Evolutionary conservation across 2,888 invertebrate genomes (phyloP), one percentile per base, ranked within the genome.

Genomic region (Calameuta filiformis): DNA sequence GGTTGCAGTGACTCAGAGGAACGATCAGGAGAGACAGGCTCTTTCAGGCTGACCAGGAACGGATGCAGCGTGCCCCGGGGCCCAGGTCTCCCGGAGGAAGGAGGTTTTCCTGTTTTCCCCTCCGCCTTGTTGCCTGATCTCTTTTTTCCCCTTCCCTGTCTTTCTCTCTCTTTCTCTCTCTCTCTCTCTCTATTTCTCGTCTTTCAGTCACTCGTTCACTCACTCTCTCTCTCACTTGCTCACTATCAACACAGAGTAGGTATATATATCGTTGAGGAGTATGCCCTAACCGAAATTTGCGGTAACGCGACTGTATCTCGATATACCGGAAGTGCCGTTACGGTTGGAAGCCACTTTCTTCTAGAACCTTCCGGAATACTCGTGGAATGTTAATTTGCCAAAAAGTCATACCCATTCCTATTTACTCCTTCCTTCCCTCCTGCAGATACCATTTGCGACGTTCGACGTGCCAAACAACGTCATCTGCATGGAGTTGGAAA

Each of bases 1-100:
- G 77, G 76, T 75, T 73, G 79, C 74, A 77, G 77, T 86, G 86
- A 87, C 83, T 87, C 87, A 86, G 83, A 85, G 83, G 77, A 79
- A 77, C 73, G 77, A 35, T 9, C 75, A 77, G 79, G 69, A 75
- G 75, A 23, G 71, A 71, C 71, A 71, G 71, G 71, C 71, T 30
- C 31, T 23, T 3, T 71, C 31, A 9, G 71, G 71, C 82, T 23
- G 23, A 56, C 56, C 56, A 56, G 56, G 56, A 56, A 9, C 56
- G 56, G 56, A 56, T 23, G 56, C 56, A 56, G 23, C 23, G 56
- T 56, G 56, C 56, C 23, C 56, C 56, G 23, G 56, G 56, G 56
- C 56, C 56, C 56, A 9, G 56, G 56, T 23, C 9, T 56, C 23
- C 56, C 23, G 56, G 23, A 56, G 23, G 56, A 56, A 56, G 56